These are phyloP conservation scores for Eidolon dupreanum DNA, from an alignment of 2,797 vertebrate genomes.

Conservation along the genomic window DNA sequence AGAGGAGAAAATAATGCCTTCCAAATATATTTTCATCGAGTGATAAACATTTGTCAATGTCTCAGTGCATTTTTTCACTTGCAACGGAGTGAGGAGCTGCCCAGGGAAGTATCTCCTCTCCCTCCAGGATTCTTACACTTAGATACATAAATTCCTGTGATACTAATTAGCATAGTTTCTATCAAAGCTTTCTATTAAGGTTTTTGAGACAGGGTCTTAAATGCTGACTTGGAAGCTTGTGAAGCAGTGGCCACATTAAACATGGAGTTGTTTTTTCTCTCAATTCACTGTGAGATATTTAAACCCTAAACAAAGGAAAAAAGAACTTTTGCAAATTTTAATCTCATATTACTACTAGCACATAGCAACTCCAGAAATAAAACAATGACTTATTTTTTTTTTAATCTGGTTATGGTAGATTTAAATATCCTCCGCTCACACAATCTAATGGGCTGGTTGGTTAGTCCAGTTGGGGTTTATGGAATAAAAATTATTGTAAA, in stretches of 20 bases:
- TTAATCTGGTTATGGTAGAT: background rate
- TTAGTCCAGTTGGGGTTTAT: background rate
- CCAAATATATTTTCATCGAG: background rate
- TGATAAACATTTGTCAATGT: background rate
- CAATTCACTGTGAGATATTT: background rate
- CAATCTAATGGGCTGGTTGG: background rate
- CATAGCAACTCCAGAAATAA: background rate
- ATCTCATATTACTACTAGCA: background rate
- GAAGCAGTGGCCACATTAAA: background rate
- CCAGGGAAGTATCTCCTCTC: background rate
- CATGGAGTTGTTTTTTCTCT: background rate
- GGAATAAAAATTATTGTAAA: background rate
- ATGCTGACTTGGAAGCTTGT: background rate
- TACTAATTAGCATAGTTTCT: slow-evolving; percentile 24
- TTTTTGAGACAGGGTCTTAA: background rate
- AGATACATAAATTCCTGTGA: background rate
- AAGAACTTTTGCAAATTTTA: background rate
- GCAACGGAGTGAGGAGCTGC: background rate
- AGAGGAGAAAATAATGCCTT: background rate
- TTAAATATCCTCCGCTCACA: background rate
- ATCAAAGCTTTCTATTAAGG: background rate
- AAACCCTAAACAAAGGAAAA: background rate
- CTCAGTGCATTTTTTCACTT: background rate
- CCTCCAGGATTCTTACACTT: background rate
- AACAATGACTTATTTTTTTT: background rate